Evolutionary conservation across 2,113 vertebrate species (phyloP).

Genomic region (Pagrus major): DNA sequence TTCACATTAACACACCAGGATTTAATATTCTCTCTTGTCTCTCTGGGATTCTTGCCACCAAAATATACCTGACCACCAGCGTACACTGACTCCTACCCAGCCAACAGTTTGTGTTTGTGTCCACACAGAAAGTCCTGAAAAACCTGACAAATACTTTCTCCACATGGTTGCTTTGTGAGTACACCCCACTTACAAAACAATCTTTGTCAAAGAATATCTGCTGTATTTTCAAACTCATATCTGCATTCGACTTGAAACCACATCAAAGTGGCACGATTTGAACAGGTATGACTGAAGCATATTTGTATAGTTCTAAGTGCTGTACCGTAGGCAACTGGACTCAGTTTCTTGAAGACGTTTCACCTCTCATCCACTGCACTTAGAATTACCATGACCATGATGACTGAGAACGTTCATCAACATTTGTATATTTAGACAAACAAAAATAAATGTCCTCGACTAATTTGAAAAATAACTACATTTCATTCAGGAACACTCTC

Average conservation of each 20-base stretch:
- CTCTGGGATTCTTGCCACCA: neutral
- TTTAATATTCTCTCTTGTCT: neutral
- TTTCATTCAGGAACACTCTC: too few species aligned
- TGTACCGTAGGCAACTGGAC: too few species aligned
- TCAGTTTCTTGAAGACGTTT: too few species aligned
- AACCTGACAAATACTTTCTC: neutral
- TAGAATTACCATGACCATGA: too few species aligned
- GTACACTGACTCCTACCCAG: neutral
- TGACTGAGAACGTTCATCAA: too few species aligned
- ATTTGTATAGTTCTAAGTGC: too few species aligned
- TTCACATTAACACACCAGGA: constrained; percentile 3
- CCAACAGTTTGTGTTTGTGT: neutral
- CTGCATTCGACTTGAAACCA: neutral
- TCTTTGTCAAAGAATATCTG: neutral
- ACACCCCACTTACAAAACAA: neutral
- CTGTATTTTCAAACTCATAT: neutral
- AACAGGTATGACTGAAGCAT: neutral
- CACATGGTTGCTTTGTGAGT: neutral
- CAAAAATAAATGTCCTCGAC: neutral
- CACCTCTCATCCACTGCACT: too few species aligned
- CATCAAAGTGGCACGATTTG: neutral
- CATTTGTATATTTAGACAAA: neutral
- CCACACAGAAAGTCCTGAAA: neutral
- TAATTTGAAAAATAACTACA: too few species aligned
- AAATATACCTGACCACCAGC: neutral